Evolutionary conservation across 1,140 invertebrate genomes (phyloP).

Genomic region (Drosophila mayri): DNA sequence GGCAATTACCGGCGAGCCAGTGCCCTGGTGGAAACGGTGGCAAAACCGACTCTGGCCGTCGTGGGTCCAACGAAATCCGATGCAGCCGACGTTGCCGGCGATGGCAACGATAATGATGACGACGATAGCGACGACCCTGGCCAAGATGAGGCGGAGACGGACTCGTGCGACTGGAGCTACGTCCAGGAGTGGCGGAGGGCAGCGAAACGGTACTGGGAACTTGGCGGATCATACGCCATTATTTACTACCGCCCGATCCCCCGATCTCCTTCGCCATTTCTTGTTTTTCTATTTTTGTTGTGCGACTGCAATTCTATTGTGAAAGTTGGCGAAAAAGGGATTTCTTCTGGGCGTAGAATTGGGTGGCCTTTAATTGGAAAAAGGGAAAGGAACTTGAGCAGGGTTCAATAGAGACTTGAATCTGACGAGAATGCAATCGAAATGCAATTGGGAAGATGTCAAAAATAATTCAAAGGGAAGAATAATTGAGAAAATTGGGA

Average conservation of each 20-base stretch:
- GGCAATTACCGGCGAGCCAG: constrained; percentile 88
- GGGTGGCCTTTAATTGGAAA: constrained; percentile 23
- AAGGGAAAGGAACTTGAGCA: constrained; percentile 30
- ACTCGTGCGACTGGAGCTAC: constrained; percentile 89
- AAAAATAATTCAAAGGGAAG: neutral
- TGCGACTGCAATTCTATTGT: constrained; percentile 50
- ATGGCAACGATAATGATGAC: constrained; percentile 65
- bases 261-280: constrained; percentile 13
- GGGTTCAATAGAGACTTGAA: neutral
- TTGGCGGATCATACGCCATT: constrained; percentile 59
- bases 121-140: constrained; percentile 74
- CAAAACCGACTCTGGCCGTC: constrained; percentile 75
- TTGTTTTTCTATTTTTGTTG: constrained; percentile 20
- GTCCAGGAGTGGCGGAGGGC: constrained; percentile 89
- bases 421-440: neutral
- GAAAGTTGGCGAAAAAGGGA: constrained; percentile 42
- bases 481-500: neutral
- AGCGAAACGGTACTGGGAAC: constrained; percentile 78
- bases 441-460: constrained; percentile 5
- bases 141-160: constrained; percentile 76
- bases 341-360: constrained; percentile 25
- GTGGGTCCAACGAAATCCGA: constrained; percentile 85
- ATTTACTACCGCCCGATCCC: constrained; percentile 30
- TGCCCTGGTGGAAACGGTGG: constrained; percentile 86
- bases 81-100: constrained; percentile 65